A percentile compares a stretch with the other conserved stretches of the same genome.
Evolutionary conservation across 2,888 invertebrate species (phyloP).

Genomic region (Chironomus tentans): DNA sequence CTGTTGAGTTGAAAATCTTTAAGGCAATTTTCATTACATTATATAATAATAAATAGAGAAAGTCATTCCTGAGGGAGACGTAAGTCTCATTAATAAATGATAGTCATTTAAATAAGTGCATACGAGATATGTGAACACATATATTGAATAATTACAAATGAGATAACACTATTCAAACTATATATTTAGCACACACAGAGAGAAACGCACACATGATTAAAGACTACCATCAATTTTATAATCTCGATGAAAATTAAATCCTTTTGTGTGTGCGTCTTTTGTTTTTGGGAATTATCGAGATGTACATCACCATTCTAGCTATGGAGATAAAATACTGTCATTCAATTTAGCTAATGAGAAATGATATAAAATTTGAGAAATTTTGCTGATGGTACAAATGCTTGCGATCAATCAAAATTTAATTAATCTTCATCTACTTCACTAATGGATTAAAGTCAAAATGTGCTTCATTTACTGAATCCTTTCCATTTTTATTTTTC

Average conservation of each 20-base stretch:
- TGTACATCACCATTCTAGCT: not conserved
- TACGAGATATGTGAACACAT: not conserved
- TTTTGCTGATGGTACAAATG: not conserved
- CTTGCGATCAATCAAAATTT: conserved; percentile 18
- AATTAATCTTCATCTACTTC: conserved; percentile 18
- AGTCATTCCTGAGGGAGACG: not conserved
- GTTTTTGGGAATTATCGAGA: no score
- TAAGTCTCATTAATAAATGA: conserved; percentile 19
- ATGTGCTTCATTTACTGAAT: not conserved
- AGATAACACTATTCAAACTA: not conserved
- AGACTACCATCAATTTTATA: not conserved
- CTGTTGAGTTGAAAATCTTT: conserved; percentile 18
- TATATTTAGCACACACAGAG: not conserved
- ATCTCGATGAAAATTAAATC: not conserved
- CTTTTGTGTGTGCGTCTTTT: not conserved
- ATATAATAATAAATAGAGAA: not conserved
- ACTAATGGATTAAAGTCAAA: conserved; percentile 14
- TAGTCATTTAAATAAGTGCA: conserved; percentile 8
- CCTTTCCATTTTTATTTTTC: not conserved
- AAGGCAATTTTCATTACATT: not conserved
- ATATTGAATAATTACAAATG: conserved; percentile 3
- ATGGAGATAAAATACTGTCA: not conserved
- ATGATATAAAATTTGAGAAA: not conserved
- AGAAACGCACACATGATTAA: conserved; percentile 12
- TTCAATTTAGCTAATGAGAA: not conserved